Percentiles rank a stretch among this genome's conserved stretches.
phyloP scores from a whole-genome alignment of 2,888 invertebrate genomes.

The Agrochola macilenta region DNA sequence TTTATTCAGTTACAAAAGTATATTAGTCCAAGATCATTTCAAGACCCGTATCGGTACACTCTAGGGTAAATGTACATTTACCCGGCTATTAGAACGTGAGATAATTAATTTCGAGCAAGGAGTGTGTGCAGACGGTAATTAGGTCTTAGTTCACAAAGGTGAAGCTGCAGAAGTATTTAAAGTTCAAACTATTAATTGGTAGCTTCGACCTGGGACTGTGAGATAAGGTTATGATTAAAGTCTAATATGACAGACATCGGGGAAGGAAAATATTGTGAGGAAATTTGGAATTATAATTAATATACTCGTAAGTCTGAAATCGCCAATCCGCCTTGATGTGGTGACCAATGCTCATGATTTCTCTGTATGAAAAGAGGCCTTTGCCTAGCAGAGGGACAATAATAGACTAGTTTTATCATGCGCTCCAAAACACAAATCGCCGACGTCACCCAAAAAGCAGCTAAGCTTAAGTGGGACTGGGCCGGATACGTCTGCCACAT shows the following conservation, averaged over 20 bases:
- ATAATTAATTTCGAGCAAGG: conserved; percentile 27
- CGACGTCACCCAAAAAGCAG: too few species aligned
- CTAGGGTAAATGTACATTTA: background rate
- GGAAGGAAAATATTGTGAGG: background rate
- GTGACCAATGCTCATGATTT: background rate
- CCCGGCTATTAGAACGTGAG: background rate
- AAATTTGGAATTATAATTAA: background rate
- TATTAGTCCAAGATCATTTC: background rate
- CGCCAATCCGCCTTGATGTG: background rate
- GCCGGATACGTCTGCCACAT: too few species aligned
- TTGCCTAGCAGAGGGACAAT: too few species aligned
- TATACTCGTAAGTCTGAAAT: background rate
- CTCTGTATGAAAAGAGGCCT: too few species aligned
- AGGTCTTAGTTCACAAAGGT: conserved; percentile 5
- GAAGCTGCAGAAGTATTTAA: conserved; percentile 1
- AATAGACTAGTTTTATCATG: too few species aligned
- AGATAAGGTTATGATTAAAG: background rate
- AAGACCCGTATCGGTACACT: background rate
- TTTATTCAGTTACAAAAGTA: too few species aligned
- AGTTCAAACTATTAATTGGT: conserved; percentile 8
- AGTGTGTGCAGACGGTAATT: conserved; percentile 1
- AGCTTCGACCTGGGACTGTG: background rate
- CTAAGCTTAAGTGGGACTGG: too few species aligned
- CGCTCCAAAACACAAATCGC: too few species aligned
- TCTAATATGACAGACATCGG: background rate